These are phyloP conservation scores for Reticulitermes lucifugus DNA, from an alignment of 2,888 invertebrate genomes.

Conservation along the genomic window DNA sequence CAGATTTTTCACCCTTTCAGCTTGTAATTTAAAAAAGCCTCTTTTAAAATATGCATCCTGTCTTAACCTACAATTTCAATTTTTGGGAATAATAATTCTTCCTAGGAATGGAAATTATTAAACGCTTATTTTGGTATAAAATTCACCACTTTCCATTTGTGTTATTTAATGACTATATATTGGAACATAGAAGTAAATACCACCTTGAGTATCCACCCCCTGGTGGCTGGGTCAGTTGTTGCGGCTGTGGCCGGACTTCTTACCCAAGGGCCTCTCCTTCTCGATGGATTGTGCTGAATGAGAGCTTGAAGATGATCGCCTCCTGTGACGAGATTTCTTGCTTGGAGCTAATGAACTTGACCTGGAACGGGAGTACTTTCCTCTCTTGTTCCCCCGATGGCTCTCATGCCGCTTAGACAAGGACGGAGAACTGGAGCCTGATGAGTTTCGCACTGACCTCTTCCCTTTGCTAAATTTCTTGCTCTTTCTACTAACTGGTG, in stretches of 20 bases:
- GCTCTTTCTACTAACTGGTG: constrained; percentile 22
- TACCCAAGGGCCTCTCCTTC: constrained; percentile 46
- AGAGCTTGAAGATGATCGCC: constrained; percentile 48
- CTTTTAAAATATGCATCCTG: no score
- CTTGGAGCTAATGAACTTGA: constrained; percentile 43
- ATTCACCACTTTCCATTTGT: not conserved
- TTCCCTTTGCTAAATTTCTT: constrained; percentile 56
- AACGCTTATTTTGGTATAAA: not conserved
- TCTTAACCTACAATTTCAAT: no score
- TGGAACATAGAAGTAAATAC: constrained; percentile 44
- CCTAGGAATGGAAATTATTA: no score
- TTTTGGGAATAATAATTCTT: no score
- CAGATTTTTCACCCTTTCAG: no score
- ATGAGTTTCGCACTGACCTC: constrained; percentile 58
- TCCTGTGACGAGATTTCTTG: constrained; percentile 46
- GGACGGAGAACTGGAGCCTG: constrained; percentile 43
- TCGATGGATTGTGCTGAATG: constrained; percentile 34
- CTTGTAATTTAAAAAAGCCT: no score
- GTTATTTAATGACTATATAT: not conserved
- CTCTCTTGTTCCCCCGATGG: constrained; percentile 21
- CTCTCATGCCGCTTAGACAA: not conserved
- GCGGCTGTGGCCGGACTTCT: constrained; percentile 51
- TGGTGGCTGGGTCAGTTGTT: constrained; percentile 46
- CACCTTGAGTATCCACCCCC: constrained; percentile 44
- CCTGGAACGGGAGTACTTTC: constrained; percentile 48